Conservation (phyloP, 2,888 invertebrate genomes). For the Nasonia oneida region DNA sequence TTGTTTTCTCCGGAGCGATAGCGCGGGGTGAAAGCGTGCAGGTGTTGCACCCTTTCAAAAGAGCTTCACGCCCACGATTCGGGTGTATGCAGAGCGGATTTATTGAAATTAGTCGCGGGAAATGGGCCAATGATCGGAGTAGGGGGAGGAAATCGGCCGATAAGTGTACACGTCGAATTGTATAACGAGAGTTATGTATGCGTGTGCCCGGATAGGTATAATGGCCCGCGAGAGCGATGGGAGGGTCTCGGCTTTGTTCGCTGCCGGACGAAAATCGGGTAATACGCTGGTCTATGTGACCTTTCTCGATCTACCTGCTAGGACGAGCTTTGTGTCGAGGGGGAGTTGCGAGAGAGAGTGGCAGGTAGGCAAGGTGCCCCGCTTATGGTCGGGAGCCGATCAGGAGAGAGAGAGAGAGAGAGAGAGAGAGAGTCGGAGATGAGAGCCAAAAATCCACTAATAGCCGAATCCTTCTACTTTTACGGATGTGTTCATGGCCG, state of each 20-base stretch:
- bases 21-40: not conserved
- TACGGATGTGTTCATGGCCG: not conserved
- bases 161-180: not conserved
- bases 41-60: not conserved
- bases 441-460: slow-evolving; percentile 4
- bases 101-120: slow-evolving; percentile 15
- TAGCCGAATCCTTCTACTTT: not conserved
- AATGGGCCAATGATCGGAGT: not conserved
- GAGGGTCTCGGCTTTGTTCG: not conserved
- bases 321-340: no score
- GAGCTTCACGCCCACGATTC: not conserved
- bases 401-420: not conserved
- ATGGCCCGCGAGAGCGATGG: not conserved
- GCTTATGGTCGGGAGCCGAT: not conserved
- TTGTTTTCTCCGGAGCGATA: not conserved
- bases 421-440: not conserved
- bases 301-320: slow-evolving; percentile 44
- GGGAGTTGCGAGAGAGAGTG: not conserved
- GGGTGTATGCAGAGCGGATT: not conserved
- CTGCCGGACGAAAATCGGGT: slow-evolving; percentile 21
- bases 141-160: slow-evolving; percentile 14
- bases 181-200: not conserved
- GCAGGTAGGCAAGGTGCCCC: slow-evolving; percentile 8
- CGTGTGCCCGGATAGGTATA: not conserved
- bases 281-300: not conserved